Percentiles rank a stretch among this genome's conserved stretches.
These are phyloP conservation scores for Lepidothrix coronata DNA, from an alignment of 2,113 vertebrate species.

Conservation along the genomic window DNA sequence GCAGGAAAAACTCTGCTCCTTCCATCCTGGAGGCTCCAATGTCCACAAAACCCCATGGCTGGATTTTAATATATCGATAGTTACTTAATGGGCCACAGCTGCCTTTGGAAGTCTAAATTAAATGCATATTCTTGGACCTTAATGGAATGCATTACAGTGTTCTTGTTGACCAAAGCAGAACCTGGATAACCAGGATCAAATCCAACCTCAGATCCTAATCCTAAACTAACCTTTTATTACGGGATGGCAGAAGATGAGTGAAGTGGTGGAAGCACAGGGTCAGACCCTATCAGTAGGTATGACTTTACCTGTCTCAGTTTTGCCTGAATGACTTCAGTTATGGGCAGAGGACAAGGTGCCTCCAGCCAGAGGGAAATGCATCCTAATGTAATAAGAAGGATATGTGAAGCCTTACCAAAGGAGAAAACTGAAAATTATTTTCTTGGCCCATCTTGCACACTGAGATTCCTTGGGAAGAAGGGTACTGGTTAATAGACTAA, in stretches of 20 bases:
- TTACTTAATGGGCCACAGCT: slow-evolving; percentile 5
- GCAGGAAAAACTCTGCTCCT: not conserved
- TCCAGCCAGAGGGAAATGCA: not conserved
- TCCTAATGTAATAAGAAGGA: not conserved
- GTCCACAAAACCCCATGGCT: not conserved
- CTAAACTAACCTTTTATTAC: not conserved
- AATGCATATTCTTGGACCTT: not conserved
- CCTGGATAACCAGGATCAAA: not conserved
- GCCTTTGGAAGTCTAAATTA: not conserved
- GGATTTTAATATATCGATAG: not conserved
- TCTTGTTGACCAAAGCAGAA: not conserved
- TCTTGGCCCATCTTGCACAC: not conserved
- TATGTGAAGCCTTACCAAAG: not conserved
- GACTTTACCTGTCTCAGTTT: not conserved
- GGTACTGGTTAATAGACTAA: not conserved
- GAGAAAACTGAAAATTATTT: not conserved
- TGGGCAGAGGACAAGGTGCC: not conserved
- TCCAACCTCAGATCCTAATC: not conserved
- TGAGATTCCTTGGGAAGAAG: not conserved
- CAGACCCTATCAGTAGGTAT: not conserved
- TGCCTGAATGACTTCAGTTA: not conserved
- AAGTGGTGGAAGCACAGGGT: not conserved
- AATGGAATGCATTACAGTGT: not conserved
- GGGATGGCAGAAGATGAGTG: not conserved
- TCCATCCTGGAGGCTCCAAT: not conserved